Evolutionary conservation across 2,888 invertebrate genomes (phyloP).

Genomic region (Amblyjoppa proteus): DNA sequence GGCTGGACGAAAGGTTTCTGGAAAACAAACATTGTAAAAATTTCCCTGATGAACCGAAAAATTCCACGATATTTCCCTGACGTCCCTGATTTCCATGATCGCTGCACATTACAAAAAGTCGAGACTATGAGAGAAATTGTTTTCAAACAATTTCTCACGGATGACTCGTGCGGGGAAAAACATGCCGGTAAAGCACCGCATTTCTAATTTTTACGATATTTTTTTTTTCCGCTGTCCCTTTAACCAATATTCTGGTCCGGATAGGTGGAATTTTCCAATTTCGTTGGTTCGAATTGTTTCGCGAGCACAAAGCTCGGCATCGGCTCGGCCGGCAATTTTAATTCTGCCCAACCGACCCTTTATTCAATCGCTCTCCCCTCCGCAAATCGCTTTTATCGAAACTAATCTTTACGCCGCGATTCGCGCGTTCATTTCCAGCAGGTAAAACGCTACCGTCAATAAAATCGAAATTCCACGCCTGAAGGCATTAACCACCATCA

Average conservation of each 20-base stretch:
- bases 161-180: background rate
- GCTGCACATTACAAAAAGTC: no score
- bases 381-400: conserved; percentile 14
- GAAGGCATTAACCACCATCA: conserved; percentile 4
- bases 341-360: background rate
- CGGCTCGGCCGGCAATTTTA: background rate
- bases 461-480: conserved; percentile 15
- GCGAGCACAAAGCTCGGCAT: background rate
- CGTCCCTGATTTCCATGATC: no score
- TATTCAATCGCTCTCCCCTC: background rate
- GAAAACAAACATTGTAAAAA: no score
- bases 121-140: no score
- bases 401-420: conserved; percentile 15
- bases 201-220: background rate
- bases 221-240: background rate
- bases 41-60: no score
- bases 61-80: no score
- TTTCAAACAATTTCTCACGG: background rate
- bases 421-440: background rate
- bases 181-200: background rate
- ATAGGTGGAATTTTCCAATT: conserved; percentile 7
- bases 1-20: no score
- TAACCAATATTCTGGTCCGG: background rate
- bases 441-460: background rate
- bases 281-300: conserved; percentile 8